These are phyloP conservation scores for Ennomos quercinarius DNA, from an alignment of 2,888 invertebrate species.

Conservation along the genomic window DNA sequence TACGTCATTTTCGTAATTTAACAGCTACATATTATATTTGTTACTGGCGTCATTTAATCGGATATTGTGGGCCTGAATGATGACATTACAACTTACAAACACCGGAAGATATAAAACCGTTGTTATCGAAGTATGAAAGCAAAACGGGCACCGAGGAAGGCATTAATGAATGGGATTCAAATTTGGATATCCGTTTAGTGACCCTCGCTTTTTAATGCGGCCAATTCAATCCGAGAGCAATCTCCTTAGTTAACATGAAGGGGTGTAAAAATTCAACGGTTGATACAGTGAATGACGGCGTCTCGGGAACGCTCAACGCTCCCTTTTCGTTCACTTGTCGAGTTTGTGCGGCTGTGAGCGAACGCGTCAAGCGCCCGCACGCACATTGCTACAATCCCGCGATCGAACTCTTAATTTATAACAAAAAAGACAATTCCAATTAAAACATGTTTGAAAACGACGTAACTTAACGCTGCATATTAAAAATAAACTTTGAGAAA, in stretches of 20 bases:
- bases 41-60: constrained; percentile 3
- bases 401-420: constrained; percentile 30
- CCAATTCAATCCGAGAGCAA: constrained; percentile 56
- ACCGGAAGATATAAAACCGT: constrained; percentile 24
- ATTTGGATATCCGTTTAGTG: constrained; percentile 40
- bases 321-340: constrained; percentile 63
- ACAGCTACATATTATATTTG: too few relatives aligned
- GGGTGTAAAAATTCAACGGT: constrained; percentile 55
- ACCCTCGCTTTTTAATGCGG: constrained; percentile 44
- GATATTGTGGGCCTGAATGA: not conserved
- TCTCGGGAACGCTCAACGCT: constrained; percentile 58
- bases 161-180: constrained; percentile 38
- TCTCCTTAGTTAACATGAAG: constrained; percentile 57
- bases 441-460: constrained; percentile 57
- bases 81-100: constrained; percentile 26
- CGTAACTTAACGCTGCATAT: constrained; percentile 51
- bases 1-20: too few relatives aligned
- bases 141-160: constrained; percentile 34
- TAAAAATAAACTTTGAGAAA: constrained; percentile 39
- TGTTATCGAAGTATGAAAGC: constrained; percentile 41
- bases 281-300: constrained; percentile 46
- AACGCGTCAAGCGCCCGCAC: constrained; percentile 54
- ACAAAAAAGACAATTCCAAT: constrained; percentile 43
- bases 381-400: constrained; percentile 42
- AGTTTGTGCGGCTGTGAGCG: constrained; percentile 57